A percentile compares a stretch with the other conserved stretches of the same genome.
phyloP scores from a whole-genome alignment of 1,140 invertebrate species.

The Helicoverpa zea region DNA sequence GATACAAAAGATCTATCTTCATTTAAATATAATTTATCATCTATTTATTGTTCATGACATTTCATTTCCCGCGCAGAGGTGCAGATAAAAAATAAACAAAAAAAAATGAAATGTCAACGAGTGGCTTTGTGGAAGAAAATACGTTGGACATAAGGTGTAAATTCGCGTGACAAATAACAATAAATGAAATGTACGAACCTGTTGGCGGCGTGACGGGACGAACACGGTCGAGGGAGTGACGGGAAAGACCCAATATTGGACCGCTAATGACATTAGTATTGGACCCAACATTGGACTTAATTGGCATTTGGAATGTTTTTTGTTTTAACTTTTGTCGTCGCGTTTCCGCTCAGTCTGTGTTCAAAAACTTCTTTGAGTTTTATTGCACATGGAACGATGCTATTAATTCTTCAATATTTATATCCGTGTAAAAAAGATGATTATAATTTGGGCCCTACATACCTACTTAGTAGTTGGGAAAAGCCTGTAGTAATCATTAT shows the following conservation, averaged over 20 bases:
- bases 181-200: conserved; percentile 65
- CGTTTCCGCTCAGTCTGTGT: background rate
- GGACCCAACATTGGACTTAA: conserved; percentile 51
- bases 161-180: conserved; percentile 55
- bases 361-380: background rate
- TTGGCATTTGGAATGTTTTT: conserved; percentile 29
- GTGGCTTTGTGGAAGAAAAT: conserved; percentile 11
- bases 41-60: conserved; percentile 15
- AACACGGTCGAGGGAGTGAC: conserved; percentile 71
- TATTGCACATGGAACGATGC: background rate
- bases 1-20: conserved; percentile 3
- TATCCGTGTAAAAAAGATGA: too few relatives aligned
- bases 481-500: too few relatives aligned
- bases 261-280: conserved; percentile 47
- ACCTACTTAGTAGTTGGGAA: too few relatives aligned
- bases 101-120: conserved; percentile 26
- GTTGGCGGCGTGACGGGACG: conserved; percentile 68
- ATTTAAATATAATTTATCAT: conserved; percentile 9
- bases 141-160: conserved; percentile 57
- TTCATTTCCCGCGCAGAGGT: background rate
- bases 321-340: conserved; percentile 1
- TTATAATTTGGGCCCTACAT: too few relatives aligned
- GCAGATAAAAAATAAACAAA: conserved; percentile 12
- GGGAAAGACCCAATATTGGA: conserved; percentile 63
- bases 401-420: too few relatives aligned